Percentiles rank a stretch among this genome's conserved stretches.
Conservation (phyloP, 2,888 invertebrate species). For the Brenthis daphne region DNA sequence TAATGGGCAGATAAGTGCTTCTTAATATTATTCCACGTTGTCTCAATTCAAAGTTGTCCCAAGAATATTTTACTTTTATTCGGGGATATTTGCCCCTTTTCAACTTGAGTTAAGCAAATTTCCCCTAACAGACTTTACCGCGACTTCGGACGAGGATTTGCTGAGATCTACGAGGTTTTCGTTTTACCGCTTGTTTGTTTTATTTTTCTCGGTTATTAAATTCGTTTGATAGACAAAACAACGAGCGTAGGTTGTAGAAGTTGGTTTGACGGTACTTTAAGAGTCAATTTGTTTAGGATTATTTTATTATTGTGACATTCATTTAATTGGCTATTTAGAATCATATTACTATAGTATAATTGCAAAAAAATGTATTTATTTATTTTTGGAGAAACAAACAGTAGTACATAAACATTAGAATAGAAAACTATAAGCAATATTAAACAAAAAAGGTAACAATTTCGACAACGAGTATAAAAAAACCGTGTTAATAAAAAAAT, state of each 20-base stretch:
- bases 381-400: no score
- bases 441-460: no score
- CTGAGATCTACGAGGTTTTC: conserved; percentile 67
- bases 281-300: conserved; percentile 16
- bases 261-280: conserved; percentile 2
- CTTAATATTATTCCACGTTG: conserved; percentile 57
- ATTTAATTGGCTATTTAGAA: no score
- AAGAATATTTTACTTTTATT: conserved; percentile 70
- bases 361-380: no score
- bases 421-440: no score
- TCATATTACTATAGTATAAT: no score
- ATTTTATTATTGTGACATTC: conserved; percentile 10
- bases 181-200: conserved; percentile 64
- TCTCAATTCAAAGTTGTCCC: conserved; percentile 59
- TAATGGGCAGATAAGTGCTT: conserved; percentile 67
- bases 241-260: conserved; percentile 9
- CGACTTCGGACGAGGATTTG: conserved; percentile 72
- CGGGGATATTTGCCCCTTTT: conserved; percentile 64
- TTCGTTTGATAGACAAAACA: conserved; percentile 21
- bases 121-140: conserved; percentile 72
- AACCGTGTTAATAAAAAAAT: no score
- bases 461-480: no score
- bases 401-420: no score
- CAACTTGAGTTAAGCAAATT: conserved; percentile 76
- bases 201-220: conserved; percentile 35